These are phyloP conservation scores for Bergia sp. DNA, from an alignment of 92 coral and sea anemone species.

Conservation along the genomic window DNA sequence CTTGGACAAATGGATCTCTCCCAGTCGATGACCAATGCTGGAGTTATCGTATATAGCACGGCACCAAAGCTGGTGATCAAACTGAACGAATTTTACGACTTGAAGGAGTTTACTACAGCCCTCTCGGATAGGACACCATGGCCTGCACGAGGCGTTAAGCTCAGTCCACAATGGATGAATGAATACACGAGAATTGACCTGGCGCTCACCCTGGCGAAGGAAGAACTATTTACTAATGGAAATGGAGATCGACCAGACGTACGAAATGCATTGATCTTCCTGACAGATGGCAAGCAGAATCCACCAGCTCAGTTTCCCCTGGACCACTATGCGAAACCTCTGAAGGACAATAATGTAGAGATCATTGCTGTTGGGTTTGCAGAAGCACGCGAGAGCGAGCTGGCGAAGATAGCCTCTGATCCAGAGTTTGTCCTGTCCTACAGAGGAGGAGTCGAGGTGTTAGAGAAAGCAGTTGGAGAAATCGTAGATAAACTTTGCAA, in stretches of 20 bases:
- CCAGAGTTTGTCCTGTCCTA: slow-evolving; percentile 10
- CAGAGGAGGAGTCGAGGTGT: slow-evolving; percentile 8
- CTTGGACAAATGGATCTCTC: not conserved
- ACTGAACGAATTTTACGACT: slow-evolving; percentile 23
- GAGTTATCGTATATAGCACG: slow-evolving; percentile 28
- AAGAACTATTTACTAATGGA: not conserved
- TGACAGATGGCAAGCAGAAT: slow-evolving; percentile 25
- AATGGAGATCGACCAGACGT: slow-evolving; percentile 30
- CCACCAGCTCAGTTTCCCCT: not conserved
- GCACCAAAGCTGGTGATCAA: slow-evolving; percentile 19
- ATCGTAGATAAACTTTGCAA: slow-evolving; percentile 21
- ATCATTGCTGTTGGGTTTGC: slow-evolving; percentile 38
- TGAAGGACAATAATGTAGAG: not conserved
- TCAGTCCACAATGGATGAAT: slow-evolving; percentile 4
- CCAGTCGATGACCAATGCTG: not conserved
- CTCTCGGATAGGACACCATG: not conserved
- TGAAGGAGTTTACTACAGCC: not conserved
- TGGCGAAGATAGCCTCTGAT: slow-evolving; percentile 10
- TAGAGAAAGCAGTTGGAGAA: slow-evolving; percentile 26
- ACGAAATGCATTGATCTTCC: slow-evolving; percentile 24
- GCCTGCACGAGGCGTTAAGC: not conserved
- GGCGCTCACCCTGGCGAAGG: not conserved
- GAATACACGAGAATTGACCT: not conserved
- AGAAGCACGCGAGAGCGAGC: not conserved
- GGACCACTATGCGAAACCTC: not conserved